These are phyloP conservation scores for Platycheirus albimanus DNA, from an alignment of 2,888 invertebrate species.

Conservation along the genomic window DNA sequence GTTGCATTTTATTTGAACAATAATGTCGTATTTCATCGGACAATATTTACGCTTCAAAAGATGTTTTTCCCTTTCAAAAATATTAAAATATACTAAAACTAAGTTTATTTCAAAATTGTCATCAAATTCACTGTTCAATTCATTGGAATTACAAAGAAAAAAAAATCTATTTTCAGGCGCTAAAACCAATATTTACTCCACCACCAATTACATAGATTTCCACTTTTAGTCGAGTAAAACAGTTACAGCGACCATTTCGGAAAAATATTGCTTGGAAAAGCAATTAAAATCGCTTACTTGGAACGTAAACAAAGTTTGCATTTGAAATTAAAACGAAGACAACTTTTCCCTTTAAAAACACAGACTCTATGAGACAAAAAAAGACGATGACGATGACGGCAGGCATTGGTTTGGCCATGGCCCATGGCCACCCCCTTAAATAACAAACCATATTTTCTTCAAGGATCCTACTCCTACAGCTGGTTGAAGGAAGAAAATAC, in stretches of 20 bases:
- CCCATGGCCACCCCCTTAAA: constrained; percentile 2
- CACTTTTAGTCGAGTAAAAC: constrained; percentile 14
- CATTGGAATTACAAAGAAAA: no score
- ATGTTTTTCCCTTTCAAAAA: no score
- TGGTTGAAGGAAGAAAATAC: constrained; percentile 7
- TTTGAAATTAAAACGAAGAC: constrained; percentile 60
- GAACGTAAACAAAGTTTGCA: constrained; percentile 39
- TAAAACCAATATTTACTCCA: constrained; percentile 36
- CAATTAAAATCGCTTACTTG: constrained; percentile 61
- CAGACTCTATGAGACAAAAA: no score
- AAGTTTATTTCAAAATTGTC: no score
- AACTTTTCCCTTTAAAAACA: constrained; percentile 10
- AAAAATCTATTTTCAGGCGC: neutral
- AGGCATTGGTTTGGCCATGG: no score
- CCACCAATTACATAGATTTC: constrained; percentile 1
- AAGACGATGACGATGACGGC: constrained; percentile 2
- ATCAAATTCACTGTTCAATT: no score
- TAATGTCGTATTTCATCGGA: no score
- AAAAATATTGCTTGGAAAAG: constrained; percentile 42
- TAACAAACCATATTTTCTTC: constrained; percentile 25
- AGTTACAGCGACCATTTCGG: neutral
- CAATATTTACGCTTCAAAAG: no score
- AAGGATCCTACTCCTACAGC: constrained; percentile 11
- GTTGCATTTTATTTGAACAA: no score
- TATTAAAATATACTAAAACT: no score